These are phyloP conservation scores for Rhagophthalmus giganteus DNA, from an alignment of 2,888 invertebrate genomes.

Conservation along the genomic window DNA sequence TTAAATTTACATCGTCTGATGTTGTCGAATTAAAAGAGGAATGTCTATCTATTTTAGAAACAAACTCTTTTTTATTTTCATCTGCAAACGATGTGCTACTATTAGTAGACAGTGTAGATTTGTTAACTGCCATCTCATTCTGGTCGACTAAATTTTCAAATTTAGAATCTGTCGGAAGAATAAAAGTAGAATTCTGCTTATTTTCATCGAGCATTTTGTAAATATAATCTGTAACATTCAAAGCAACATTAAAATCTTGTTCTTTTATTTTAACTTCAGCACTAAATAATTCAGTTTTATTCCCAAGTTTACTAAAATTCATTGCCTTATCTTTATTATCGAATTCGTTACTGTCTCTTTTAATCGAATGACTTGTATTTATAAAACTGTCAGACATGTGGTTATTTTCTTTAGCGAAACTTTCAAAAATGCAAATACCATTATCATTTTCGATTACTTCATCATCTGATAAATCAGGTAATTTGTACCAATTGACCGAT, in stretches of 20 bases:
- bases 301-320: not conserved
- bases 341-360: not conserved
- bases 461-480: conserved; percentile 6
- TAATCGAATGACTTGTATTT: not conserved
- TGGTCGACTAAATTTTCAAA: not conserved
- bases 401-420: conserved; percentile 33
- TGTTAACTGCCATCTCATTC: not conserved
- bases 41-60: conserved; percentile 35
- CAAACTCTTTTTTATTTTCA: not conserved
- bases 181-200: not conserved
- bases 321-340: no score
- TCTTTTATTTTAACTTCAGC: not conserved
- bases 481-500: not conserved
- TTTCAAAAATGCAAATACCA: conserved; percentile 43
- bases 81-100: not conserved
- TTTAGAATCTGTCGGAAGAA: no score
- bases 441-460: conserved; percentile 28
- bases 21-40: conserved; percentile 15
- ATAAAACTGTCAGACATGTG: not conserved
- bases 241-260: not conserved
- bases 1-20: conserved; percentile 7
- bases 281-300: no score
- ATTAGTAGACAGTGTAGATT: not conserved
- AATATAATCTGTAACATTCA: not conserved
- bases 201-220: conserved; percentile 1